Conservation (phyloP, 2,888 invertebrate species). For the Chrysina gloriosa region DNA sequence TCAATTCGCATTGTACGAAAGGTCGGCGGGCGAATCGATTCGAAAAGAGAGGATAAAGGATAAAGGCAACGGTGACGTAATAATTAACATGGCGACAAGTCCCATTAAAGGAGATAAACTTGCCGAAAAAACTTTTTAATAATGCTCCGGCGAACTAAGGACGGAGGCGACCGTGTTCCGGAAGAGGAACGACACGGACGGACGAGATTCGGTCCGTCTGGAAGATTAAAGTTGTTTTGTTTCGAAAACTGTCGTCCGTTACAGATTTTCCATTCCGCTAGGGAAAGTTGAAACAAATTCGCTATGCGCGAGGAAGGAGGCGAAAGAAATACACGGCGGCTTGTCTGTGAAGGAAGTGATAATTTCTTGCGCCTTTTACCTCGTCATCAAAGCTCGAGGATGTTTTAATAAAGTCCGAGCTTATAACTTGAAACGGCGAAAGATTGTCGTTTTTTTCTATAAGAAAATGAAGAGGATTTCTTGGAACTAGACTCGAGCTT, state of each 20-base stretch:
- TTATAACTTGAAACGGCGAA: not conserved
- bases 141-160: not conserved
- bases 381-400: not conserved
- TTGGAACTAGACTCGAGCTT: not conserved
- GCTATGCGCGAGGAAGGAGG: slow-evolving; percentile 1
- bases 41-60: too few species aligned
- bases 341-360: not conserved
- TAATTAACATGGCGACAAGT: slow-evolving; percentile 24
- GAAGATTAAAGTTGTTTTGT: slow-evolving; percentile 40
- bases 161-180: not conserved
- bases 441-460: not conserved
- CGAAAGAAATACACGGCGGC: not conserved
- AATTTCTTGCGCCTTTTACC: slow-evolving; percentile 2
- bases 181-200: not conserved
- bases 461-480: not conserved
- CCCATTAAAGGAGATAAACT: slow-evolving; percentile 25
- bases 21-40: too few species aligned
- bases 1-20: too few species aligned
- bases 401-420: slow-evolving; percentile 15
- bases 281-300: slow-evolving; percentile 38
- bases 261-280: slow-evolving; percentile 32
- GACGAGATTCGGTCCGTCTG: slow-evolving; percentile 15
- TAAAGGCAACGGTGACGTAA: not conserved
- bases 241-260: slow-evolving; percentile 37
- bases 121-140: slow-evolving; percentile 30